Evolutionary conservation across 2,113 vertebrate genomes (phyloP).

Genomic region (Bubo scandiacus): DNA sequence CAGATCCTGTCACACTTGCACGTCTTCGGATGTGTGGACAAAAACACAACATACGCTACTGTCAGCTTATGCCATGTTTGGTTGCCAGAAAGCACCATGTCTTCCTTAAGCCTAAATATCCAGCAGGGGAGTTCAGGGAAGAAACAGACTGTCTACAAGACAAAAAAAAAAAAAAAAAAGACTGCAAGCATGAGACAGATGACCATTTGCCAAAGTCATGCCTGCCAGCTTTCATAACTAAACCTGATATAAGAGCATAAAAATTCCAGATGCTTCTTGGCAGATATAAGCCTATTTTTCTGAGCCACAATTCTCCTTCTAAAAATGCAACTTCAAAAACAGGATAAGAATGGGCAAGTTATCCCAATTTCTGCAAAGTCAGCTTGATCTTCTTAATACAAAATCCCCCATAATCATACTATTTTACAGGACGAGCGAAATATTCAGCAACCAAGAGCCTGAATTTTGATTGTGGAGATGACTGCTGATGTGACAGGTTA

Average conservation of each 20-base stretch:
- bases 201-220: not conserved
- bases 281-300: not conserved
- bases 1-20: not conserved
- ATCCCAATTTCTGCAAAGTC: not conserved
- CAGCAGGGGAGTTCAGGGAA: not conserved
- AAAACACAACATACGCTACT: not conserved
- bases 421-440: not conserved
- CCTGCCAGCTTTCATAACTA: not conserved
- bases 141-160: not conserved
- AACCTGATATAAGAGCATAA: not conserved
- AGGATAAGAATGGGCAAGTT: not conserved
- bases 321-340: not conserved
- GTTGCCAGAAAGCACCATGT: not conserved
- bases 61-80: not conserved
- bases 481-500: not conserved
- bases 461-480: not conserved
- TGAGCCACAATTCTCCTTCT: not conserved
- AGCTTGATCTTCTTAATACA: not conserved
- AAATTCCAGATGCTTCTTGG: constrained; percentile 9
- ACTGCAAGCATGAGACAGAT: not conserved
- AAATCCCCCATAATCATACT: not conserved
- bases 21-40: not conserved
- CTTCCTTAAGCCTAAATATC: not conserved
- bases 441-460: not conserved
- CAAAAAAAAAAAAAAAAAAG: not conserved